Percentiles rank a stretch among this genome's conserved stretches.
phyloP scores from a whole-genome alignment of 2,113 vertebrate species.

The Tapirus terrestris region DNA sequence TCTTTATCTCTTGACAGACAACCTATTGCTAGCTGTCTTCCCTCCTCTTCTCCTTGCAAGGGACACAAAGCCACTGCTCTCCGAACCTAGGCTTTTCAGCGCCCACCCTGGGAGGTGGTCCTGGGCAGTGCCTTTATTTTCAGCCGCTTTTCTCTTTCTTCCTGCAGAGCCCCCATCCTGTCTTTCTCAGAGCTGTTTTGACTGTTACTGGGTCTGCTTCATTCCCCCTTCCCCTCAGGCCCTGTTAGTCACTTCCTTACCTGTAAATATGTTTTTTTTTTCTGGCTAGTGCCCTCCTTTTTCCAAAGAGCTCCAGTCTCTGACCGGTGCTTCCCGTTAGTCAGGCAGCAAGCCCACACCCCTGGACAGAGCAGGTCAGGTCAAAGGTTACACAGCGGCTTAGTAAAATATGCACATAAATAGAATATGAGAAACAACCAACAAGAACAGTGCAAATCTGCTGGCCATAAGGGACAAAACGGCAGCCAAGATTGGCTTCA shows the following conservation, averaged over 20 bases:
- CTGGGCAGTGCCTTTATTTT: background rate
- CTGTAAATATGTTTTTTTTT: background rate
- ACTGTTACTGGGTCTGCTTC: background rate
- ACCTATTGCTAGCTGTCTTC: background rate
- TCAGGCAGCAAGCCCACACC: background rate
- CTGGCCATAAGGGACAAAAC: background rate
- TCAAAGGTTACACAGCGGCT: background rate
- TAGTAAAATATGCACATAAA: background rate
- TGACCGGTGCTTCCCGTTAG: background rate
- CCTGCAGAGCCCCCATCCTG: background rate
- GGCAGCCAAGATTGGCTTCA: background rate
- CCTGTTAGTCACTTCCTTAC: background rate
- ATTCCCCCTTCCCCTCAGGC: background rate
- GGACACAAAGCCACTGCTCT: background rate
- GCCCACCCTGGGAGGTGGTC: background rate
- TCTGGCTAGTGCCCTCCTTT: background rate
- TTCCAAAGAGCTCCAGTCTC: background rate
- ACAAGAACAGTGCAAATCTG: background rate
- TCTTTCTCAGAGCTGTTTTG: constrained; percentile 3
- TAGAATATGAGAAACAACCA: background rate
- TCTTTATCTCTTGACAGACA: background rate
- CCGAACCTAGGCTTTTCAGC: background rate
- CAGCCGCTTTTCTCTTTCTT: background rate
- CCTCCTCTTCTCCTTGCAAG: background rate
- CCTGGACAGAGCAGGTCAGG: background rate